Base-by-base conservation (phyloP, 1,140 invertebrate species). In the Samia ricini region DNA sequence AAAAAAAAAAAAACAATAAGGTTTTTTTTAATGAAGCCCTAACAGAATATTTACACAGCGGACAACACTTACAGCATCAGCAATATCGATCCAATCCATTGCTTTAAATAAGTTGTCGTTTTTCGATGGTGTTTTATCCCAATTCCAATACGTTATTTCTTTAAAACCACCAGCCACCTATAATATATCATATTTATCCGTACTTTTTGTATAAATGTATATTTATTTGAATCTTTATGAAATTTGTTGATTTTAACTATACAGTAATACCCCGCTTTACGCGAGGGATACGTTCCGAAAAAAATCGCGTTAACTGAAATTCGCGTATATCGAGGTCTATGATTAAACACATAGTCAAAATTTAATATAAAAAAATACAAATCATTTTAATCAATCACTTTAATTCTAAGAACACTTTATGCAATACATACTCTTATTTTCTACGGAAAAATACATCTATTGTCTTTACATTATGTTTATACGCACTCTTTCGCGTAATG, bases 71-170 rank as follows among this genome's bases (percentile, higher is more conserved):
- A 96, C 95, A 36, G 91, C 93, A 90, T 95, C 92, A 52, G 95
- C 93, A 36, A 97, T 92, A 64, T 95, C 92, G n/a, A 96, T 92
- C 95, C 95, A 97, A 67, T 95, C 93, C 52, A 96, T 69, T 10
- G 94, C 93, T 78, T 93, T 91, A 1, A 89, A 66, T 55, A 96
- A 79, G 18, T 91, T 87, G 83, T 96, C 95, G 81, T 95, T 94
- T 68, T 92, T 92, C 4, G 93, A 93, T 36, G 95, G 94, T 50
- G 92, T 85, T 81, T 93, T 94, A 73, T 96, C 95, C 91, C 95
- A 95, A 81, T 96, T 96, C 96, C 96, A 97, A 76, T 94, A 94
- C 1, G 91, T 93, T 55, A 96, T 91, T 36, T 93, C 81, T 60
- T 93, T 91, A 81, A 97, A 96, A 22, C 83, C 84, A 49, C 79